Base-by-base conservation (phyloP, 2,113 vertebrate genomes). In the Mesembrinibis cayennensis region DNA sequence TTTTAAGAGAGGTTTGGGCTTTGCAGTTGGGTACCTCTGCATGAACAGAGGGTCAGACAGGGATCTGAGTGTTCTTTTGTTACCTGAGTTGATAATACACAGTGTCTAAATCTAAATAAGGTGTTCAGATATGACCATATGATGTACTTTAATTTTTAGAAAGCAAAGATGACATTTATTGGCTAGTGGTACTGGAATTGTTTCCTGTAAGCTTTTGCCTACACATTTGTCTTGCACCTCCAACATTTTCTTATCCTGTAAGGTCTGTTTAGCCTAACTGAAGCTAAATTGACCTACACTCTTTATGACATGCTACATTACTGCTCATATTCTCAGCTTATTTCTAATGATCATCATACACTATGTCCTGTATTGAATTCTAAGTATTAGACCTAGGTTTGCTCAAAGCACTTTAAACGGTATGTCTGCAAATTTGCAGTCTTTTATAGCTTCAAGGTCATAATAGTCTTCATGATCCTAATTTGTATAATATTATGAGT, bases 371-470 rank as follows among this genome's bases (percentile, higher is more conserved):
- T 61, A 82, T 40, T 93, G 90, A 94, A 95, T 96, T 95, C 34
- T 77, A 94, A 96, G 63, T 80, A 77, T 86, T 62, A 95, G 82
- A 73, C 67, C 30, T 72, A 69, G 66, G 86, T 83, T 95, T 88
- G 73, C 58, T 92, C 58, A 95, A 92, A 92, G 92, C 82, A 95
- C 95, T 89, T 95, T 92, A 95, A 96, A 90, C 25, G 7, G 21
- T 52, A 85, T 45, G 93, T 66, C 87, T 93, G 70, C 89, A 94
- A 82, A 94, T 96, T 96, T 94, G 81, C 84, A 96, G 38, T 95
- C 89, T 80, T 94, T 85, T 67, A 49, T 89, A 67, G 77, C 73
- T 89, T 95, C 96, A 96, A 92, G 94, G 90, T 96, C 80, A 84
- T 84, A 78, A 92, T 92, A 92, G 74, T 95, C 94, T 89, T 92